These are phyloP conservation scores for Perognathus longimembris DNA, from an alignment of 2,113 vertebrate species.

Conservation along the genomic window DNA sequence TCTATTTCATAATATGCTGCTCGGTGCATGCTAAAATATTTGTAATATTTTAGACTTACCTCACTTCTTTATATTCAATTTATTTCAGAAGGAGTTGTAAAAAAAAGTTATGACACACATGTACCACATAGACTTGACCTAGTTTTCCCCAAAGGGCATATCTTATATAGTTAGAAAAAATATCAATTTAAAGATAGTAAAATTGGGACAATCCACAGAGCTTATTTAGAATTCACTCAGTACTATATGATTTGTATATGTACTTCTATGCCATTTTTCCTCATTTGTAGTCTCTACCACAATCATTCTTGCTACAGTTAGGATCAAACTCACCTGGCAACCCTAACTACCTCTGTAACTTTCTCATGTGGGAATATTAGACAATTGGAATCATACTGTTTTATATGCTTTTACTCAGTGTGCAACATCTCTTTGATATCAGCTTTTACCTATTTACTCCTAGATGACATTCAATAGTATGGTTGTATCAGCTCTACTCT, in stretches of 20 bases:
- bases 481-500: constrained; percentile 11
- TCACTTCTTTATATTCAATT: no score
- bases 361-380: no score
- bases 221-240: constrained; percentile 17
- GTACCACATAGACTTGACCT: no score
- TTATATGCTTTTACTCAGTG: constrained; percentile 18
- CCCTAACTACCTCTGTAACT: no score
- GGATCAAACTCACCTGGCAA: background rate
- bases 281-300: constrained; percentile 6
- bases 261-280: constrained; percentile 16
- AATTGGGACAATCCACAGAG: background rate
- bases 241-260: background rate
- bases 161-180: background rate
- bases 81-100: no score
- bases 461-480: constrained; percentile 9
- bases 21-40: no score
- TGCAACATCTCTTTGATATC: constrained; percentile 52
- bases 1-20: no score
- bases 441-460: constrained; percentile 47
- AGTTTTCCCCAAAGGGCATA: no score
- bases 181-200: constrained; percentile 6
- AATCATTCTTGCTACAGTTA: background rate
- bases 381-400: constrained; percentile 44
- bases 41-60: no score
- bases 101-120: no score